phyloP scores from a whole-genome alignment of 2,797 vertebrate genomes.

The Urosaurus nigricauda region DNA sequence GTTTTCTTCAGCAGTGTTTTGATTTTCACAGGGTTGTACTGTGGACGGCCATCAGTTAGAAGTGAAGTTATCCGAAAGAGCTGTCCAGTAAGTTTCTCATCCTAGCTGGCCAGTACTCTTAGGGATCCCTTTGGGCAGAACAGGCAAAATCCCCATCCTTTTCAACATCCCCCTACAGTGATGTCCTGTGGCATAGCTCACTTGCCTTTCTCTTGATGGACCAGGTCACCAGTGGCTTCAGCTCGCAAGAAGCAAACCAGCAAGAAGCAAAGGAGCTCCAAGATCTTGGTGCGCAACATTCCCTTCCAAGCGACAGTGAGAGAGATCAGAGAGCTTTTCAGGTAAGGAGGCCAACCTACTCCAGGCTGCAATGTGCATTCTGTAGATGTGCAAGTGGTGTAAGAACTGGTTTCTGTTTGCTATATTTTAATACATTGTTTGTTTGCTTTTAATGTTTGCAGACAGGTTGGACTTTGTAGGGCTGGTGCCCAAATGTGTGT shows the following conservation, averaged over 20 bases:
- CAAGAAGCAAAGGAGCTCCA: conserved; percentile 91
- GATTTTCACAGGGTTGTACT: conserved; percentile 81
- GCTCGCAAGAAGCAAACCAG: conserved; percentile 85
- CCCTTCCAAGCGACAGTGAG: conserved; percentile 92
- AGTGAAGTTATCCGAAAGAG: conserved; percentile 92
- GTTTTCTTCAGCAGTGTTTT: not conserved
- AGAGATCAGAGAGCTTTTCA: conserved; percentile 95
- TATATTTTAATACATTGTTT: not conserved
- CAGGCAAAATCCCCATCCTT: too few species aligned
- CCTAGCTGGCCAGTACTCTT: too few species aligned
- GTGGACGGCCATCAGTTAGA: conserved; percentile 92
- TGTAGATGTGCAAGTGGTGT: fast-evolving
- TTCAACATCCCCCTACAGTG: not conserved
- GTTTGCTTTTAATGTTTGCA: not conserved
- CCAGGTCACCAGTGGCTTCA: conserved; percentile 78
- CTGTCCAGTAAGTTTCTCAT: conserved; percentile 82
- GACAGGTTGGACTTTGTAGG: not conserved
- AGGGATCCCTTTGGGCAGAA: too few species aligned
- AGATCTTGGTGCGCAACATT: conserved; percentile 96
- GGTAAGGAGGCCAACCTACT: conserved; percentile 75
- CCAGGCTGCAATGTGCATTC: not conserved
- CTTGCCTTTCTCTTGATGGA: not conserved
- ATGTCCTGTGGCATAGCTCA: fast-evolving
- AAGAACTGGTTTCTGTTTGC: not conserved
- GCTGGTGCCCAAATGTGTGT: not conserved